A percentile compares a stretch with the other conserved stretches of the same genome.
Conservation (phyloP, 2,797 vertebrate genomes). For the Dicrostonyx torquatus region DNA sequence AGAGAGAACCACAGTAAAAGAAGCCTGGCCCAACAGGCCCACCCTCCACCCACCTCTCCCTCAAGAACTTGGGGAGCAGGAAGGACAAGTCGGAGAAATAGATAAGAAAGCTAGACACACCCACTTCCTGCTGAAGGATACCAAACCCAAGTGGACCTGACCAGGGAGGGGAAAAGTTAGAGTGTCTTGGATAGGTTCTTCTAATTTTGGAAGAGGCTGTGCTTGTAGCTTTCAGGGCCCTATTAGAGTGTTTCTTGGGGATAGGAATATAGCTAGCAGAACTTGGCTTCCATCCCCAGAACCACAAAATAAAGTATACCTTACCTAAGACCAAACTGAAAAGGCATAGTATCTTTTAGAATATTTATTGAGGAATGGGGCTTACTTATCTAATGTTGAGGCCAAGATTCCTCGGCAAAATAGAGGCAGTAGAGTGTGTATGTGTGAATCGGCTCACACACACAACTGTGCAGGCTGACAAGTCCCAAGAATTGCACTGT, state of each 20-base stretch:
- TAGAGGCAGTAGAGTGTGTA: neutral
- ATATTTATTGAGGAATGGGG: neutral
- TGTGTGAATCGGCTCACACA: neutral
- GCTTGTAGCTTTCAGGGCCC: neutral
- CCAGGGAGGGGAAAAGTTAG: neutral
- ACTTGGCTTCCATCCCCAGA: neutral
- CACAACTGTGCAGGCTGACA: neutral
- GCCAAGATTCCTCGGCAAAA: constrained; percentile 23
- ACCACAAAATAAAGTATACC: neutral
- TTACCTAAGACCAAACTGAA: constrained; percentile 4
- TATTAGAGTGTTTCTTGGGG: neutral
- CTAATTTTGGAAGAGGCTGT: neutral
- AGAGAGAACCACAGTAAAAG: constrained; percentile 16
- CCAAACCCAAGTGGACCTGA: constrained; percentile 11
- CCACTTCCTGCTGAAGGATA: constrained; percentile 10
- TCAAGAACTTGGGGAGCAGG: neutral
- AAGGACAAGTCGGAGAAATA: constrained; percentile 19
- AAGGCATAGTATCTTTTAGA: neutral
- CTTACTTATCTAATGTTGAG: constrained; percentile 23
- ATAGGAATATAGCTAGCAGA: neutral
- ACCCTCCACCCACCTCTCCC: neutral
- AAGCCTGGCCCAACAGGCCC: neutral
- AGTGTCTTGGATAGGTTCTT: neutral
- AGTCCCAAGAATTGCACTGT: neutral
- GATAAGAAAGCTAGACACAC: constrained; percentile 13